Conservation (phyloP, 2,113 vertebrate species). For the Gavialis gangeticus region DNA sequence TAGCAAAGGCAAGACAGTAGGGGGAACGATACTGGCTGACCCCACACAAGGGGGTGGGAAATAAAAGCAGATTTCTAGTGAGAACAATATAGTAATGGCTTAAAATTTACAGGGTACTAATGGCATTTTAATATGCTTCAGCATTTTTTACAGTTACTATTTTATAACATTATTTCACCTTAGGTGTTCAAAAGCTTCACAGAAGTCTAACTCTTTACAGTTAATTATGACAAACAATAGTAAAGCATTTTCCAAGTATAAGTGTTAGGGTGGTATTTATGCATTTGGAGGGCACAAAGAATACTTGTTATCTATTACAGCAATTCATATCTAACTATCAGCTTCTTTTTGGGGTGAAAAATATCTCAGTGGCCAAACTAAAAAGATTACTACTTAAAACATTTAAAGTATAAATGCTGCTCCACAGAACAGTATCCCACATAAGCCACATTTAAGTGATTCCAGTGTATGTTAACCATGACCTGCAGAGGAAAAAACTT, state of each 20-base stretch:
- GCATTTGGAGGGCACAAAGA: background rate
- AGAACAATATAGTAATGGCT: background rate
- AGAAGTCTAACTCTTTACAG: background rate
- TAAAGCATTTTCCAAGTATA: background rate
- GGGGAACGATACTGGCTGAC: no score
- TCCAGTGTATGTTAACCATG: background rate
- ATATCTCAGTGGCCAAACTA: fast-evolving
- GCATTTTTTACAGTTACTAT: background rate
- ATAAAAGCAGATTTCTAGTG: no score
- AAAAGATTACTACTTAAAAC: background rate
- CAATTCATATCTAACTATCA: background rate
- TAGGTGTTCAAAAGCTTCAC: background rate
- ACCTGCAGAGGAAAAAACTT: background rate
- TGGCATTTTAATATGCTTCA: background rate
- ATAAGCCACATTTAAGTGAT: background rate
- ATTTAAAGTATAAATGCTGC: background rate
- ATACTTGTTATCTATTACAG: background rate
- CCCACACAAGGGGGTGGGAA: no score
- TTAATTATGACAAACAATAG: background rate
- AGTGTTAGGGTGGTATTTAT: background rate
- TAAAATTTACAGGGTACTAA: background rate
- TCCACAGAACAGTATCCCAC: background rate
- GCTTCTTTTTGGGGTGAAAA: background rate
- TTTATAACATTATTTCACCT: no score
- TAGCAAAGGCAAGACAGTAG: no score